Base-by-base conservation (phyloP, 2,888 invertebrate species). In the Cosmia trapezina region DNA sequence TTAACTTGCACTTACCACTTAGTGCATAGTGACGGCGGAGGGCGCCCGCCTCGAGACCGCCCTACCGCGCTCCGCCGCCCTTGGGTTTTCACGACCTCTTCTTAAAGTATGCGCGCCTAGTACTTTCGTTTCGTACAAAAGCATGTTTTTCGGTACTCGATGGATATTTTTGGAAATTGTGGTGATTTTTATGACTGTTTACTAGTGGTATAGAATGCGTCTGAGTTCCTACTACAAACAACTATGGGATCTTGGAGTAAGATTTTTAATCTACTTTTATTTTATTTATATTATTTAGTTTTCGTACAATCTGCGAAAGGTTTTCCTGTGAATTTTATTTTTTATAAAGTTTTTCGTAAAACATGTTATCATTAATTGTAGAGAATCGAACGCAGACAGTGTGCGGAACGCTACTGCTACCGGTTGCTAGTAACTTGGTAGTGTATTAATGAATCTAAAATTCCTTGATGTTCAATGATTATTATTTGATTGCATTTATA, bases 1-100 rank as follows among this genome's bases (percentile, higher is more conserved):
- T 86, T 86, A 86, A 88, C 89, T 91, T 94, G 94, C 95, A 94
- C 92, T 93, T 91, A 89, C 92, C 95, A 95, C 93, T 94, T 91
- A 89, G 91, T 92, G 93, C 93, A 94, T 90, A 91, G 93, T 90
- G 88, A 86, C 89, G 89, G 89, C 87, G 83, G 91, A 90, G 91
- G 91, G 90, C 89, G 90, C 90, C 88, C 93, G 94, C 88, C 90
- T 92, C 89, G 85, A 85, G 84, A 76, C 86, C 86, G 80, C 84
- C 81, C 83, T 83, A 86, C 86, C 77, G 73, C 65, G 85, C 70
- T 73, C 70, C 80, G 65, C 79, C 85, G 87, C 87, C 88, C 88
- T 88, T 87, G 81, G 78, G 57, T 78, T 81, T 77, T 71, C 73
- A 75, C 80, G 76, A 87, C 83, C 88, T 88, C 86, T 86, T 83